These are phyloP conservation scores for Phasianus colchicus DNA, from an alignment of 2,113 vertebrate genomes.

Conservation along the genomic window DNA sequence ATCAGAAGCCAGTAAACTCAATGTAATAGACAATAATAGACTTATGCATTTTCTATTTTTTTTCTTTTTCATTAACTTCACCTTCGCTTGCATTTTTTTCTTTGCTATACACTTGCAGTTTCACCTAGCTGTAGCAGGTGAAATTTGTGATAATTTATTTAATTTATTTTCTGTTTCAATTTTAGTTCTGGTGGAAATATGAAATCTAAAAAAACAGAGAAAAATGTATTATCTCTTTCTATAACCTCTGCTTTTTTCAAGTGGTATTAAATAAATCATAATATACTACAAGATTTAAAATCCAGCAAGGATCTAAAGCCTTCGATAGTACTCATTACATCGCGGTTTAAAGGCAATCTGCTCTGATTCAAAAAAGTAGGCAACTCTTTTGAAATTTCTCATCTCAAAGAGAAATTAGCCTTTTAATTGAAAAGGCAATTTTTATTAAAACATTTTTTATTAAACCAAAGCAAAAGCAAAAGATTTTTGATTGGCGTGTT, in stretches of 20 bases:
- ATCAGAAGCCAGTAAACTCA: neutral
- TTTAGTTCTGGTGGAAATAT: neutral
- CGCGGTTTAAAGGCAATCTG: conserved; percentile 47
- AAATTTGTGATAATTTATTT: conserved; percentile 13
- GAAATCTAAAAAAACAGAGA: neutral
- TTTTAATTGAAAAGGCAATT: conserved; percentile 28
- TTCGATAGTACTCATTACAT: neutral
- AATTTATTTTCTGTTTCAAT: neutral
- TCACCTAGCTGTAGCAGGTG: neutral
- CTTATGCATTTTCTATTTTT: neutral
- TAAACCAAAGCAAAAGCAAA: neutral
- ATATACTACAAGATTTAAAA: conserved; percentile 27
- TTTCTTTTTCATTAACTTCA: neutral
- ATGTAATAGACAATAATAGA: neutral
- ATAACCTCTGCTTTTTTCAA: neutral
- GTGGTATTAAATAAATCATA: conserved; percentile 3
- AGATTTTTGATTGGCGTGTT: neutral
- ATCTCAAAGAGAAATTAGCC: conserved; percentile 18
- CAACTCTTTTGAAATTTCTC: conserved; percentile 12
- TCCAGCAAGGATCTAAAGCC: conserved; percentile 4
- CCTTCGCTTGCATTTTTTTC: neutral
- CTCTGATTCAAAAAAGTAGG: neutral
- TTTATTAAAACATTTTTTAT: conserved; percentile 12
- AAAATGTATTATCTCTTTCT: neutral
- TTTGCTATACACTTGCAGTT: neutral